Evolutionary conservation across 2,797 vertebrate genomes (phyloP).

Genomic region (Sebastes elongatus): DNA sequence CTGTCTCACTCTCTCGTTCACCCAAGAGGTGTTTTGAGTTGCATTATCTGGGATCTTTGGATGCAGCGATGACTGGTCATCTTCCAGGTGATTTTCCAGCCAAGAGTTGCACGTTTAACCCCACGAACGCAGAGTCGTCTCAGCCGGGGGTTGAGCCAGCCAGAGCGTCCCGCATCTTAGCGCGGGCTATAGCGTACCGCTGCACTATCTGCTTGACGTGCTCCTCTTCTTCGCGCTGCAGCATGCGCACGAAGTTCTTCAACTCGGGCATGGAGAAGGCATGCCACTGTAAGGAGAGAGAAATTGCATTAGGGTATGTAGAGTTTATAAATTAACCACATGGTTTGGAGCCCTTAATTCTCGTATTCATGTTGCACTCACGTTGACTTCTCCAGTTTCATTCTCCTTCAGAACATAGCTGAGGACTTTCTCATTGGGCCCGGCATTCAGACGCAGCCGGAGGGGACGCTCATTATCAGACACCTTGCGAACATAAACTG

Average conservation of each 20-base stretch:
- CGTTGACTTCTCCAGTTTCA: constrained; percentile 95
- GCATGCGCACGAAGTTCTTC: constrained; percentile 92
- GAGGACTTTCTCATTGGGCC: constrained; percentile 91
- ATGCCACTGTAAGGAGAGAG: constrained; percentile 85
- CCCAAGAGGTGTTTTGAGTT: constrained; percentile 67
- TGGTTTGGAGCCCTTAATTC: background rate
- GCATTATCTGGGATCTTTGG: constrained; percentile 72
- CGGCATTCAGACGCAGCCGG: constrained; percentile 87
- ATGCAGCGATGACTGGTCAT: constrained; percentile 64
- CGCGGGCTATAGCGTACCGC: constrained; percentile 87
- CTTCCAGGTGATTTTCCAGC: constrained; percentile 50
- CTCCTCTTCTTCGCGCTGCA: constrained; percentile 93
- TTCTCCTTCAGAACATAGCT: constrained; percentile 95
- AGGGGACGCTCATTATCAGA: constrained; percentile 89
- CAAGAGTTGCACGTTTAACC: constrained; percentile 48
- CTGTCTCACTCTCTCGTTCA: constrained; percentile 75
- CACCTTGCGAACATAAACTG: constrained; percentile 92
- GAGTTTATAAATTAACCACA: background rate
- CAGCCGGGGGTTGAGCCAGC: constrained; percentile 86
- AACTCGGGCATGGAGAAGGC: constrained; percentile 94
- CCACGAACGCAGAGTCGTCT: constrained; percentile 46
- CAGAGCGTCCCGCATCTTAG: constrained; percentile 88
- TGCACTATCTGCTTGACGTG: constrained; percentile 90
- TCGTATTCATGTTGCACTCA: constrained; percentile 75
- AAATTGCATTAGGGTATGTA: background rate